These are phyloP conservation scores for Metopia argyrocephala DNA, from an alignment of 2,888 invertebrate species.

Conservation along the genomic window DNA sequence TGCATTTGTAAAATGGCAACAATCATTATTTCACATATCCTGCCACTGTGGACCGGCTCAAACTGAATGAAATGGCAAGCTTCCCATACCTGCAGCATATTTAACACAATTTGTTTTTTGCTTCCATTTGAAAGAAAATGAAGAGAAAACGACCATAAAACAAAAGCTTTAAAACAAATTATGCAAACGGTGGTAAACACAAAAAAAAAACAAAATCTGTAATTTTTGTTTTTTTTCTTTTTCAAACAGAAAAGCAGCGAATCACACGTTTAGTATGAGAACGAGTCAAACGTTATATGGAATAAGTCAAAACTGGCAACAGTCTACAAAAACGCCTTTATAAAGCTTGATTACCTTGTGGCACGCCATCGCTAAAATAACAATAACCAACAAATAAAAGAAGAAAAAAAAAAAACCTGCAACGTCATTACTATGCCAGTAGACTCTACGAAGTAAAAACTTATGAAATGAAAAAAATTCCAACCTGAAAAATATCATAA, in stretches of 20 bases:
- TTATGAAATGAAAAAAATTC: conserved; percentile 63
- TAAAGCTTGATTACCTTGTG: conserved; percentile 67
- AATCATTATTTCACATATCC: conserved; percentile 21
- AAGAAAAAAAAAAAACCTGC: too few relatives aligned
- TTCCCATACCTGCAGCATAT: conserved; percentile 48
- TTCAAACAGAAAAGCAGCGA: conserved; percentile 33
- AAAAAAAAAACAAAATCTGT: conserved; percentile 29
- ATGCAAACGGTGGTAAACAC: conserved; percentile 41
- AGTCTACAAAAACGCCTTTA: conserved; percentile 66
- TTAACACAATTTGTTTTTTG: conserved; percentile 41
- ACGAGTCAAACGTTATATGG: conserved; percentile 3
- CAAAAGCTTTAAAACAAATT: conserved; percentile 64
- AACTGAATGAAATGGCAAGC: conserved; percentile 10
- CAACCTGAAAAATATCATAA: conserved; percentile 54
- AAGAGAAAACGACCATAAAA: conserved; percentile 64
- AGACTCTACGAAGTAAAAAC: conserved; percentile 61
- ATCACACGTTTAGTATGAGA: conserved; percentile 54
- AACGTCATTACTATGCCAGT: conserved; percentile 62
- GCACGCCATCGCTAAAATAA: conserved; percentile 57
- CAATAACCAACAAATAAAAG: too few relatives aligned
- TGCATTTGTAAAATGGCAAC: conserved; percentile 61
- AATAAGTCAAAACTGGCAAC: conserved; percentile 56
- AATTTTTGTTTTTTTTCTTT: neutral
- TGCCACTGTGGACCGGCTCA: conserved; percentile 1
- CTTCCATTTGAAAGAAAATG: neutral